Conservation (phyloP, 2,113 vertebrate species). For the Trinectes maculatus region DNA sequence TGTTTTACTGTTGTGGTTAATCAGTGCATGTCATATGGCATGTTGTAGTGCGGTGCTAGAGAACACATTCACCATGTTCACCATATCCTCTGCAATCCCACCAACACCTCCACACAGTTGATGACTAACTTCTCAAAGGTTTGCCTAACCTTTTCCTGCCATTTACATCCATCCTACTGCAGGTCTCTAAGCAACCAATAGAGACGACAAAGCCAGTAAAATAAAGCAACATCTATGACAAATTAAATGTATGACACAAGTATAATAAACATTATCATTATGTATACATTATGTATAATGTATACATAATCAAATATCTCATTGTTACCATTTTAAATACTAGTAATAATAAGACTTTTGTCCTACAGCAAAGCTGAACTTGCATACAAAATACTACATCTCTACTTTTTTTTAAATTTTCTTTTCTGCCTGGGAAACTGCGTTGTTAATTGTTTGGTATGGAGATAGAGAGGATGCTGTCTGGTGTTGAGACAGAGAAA, state of each 20-base stretch:
- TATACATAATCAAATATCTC: too few relatives aligned
- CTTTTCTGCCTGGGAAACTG: not conserved
- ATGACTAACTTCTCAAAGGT: conserved; percentile 77
- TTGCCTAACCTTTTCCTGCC: conserved; percentile 75
- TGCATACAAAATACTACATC: not conserved
- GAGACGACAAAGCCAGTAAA: not conserved
- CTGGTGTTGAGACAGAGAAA: not conserved
- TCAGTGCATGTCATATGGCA: not conserved
- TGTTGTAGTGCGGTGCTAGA: conserved; percentile 19
- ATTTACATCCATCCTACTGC: conserved; percentile 73
- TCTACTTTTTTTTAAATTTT: not conserved
- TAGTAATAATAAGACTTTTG: too few relatives aligned
- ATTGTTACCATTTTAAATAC: too few relatives aligned
- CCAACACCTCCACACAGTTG: conserved; percentile 62
- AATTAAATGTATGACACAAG: conserved; percentile 23
- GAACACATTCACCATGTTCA: conserved; percentile 33
- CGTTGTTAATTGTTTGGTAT: conserved; percentile 11
- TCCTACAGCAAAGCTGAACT: too few relatives aligned
- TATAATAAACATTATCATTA: conserved; percentile 54
- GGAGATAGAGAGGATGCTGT: conserved; percentile 24
- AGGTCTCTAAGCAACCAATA: conserved; percentile 76
- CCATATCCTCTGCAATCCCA: conserved; percentile 37
- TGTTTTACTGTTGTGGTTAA: too few relatives aligned
- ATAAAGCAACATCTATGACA: conserved; percentile 49
- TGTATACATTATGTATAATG: too few relatives aligned